Evolutionary conservation across 1,140 invertebrate species (phyloP), one percentile per base, ranked within the genome.

Genomic region (Vollenhovia emeryi): DNA sequence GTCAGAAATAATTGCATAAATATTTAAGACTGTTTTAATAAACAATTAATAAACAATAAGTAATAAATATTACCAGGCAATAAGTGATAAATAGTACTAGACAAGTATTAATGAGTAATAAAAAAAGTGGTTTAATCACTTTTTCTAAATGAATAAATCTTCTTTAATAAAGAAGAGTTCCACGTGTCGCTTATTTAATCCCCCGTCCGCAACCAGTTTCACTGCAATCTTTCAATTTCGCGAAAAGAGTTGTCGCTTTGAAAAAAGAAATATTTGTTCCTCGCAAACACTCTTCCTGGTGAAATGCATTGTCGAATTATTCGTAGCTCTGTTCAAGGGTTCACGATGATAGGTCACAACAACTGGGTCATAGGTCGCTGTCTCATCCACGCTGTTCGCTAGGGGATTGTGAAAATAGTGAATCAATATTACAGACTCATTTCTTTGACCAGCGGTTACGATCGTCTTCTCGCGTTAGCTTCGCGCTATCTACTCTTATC

Each of bases 401-500:
- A 60, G 18, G 60, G 18, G 9, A 60, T 60, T 43, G 52, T 76
- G 1, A 21, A 60, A 52, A 64, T 52, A 2, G 8, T 75, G 0
- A 24, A 45, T 33, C 45, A 52, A 11, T 73, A 24, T 13, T 45
- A 33, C 18, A 33, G n/a, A 50, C n/a, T 33, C 24, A 80, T 18
- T 73, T 21, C 50, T 52, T 33, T 8, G 7, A 43, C 9, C 21
- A 21, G 24, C 33, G 11, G 40, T 27, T 66, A 18, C 43, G 40
- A 36, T n/a, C 36, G 18, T 43, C 24, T 48, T 52, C 62, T 27
- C 33, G 78, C 60, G 33, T 40, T 5, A 36, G 30, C 59, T 62
- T 0, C n/a, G 33, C 71, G n/a, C 82, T 89, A 89, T 89, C 87
- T 79, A 5, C 15, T 59, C 40, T 89, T 89, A 89, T 89, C 87